Base-by-base conservation (phyloP, 2,888 invertebrate genomes). In the Phengaris alcon region DNA sequence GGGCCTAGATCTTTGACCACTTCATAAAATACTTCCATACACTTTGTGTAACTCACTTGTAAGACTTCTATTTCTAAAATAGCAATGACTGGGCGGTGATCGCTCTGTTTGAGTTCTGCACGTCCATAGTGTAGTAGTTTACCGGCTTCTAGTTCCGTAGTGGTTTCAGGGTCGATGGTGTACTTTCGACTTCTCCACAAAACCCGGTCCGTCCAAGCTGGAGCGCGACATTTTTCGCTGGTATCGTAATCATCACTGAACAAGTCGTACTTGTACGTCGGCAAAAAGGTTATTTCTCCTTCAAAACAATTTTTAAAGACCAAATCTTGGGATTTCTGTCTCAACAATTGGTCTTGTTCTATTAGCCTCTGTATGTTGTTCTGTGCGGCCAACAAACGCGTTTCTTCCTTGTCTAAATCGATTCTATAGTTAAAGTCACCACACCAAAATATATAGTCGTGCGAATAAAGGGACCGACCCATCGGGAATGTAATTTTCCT, bases 171-270 rank as follows among this genome's bases (percentile, higher is more conserved):
- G 81, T 97, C 97, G 46, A 96, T 94, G 44, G 96, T 94, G 76
- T 96, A 95, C 84, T 95, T 96, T 80, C 97, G 94, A 77, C 97
- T 95, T 85, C 97, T 96, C 98, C 99, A 99, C 76, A 99, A 92
- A n/a, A 99, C 95, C 78, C 99, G 94, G 90, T 99, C 99, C 0
- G 99, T 99, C 99, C 99, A 99, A 6, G 99, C 99, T 0, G 99
- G 99, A 0, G 98, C 97, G 77, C 99, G 95, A 85, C 97, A 96
- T 90, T 99, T 99, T 87, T 99, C 99, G 85, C 99, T 99, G 0
- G 99, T 99, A 88, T 99, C 99, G 87, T 99, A 99, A 90, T 99
- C 99, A 87, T 99, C 98, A 83, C 98, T 99, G 87, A 99, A 99
- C 76, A 99, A 93, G 93, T 99, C 99, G 87, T 99, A 99, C 87